phyloP scores from a whole-genome alignment of 2,888 invertebrate species.

The Cheiracanthium punctorium region DNA sequence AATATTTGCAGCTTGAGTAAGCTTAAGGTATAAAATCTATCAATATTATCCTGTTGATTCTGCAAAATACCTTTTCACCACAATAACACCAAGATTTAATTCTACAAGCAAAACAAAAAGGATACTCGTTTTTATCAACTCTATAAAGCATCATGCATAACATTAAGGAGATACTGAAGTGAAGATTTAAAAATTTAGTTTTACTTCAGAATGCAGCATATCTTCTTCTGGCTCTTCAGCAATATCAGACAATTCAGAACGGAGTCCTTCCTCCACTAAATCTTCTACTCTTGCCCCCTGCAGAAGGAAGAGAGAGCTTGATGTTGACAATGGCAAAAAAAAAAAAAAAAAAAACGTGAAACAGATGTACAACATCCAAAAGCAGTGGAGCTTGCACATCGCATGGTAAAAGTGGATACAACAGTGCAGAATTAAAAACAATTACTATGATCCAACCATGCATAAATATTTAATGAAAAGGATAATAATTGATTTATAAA shows the following conservation, averaged over 20 bases:
- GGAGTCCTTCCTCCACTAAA: constrained; percentile 59
- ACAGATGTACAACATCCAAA: constrained; percentile 64
- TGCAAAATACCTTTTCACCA: no score
- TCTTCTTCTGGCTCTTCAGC: constrained; percentile 77
- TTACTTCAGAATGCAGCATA: constrained; percentile 42
- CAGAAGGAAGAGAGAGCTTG: background rate
- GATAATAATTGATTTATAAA: no score
- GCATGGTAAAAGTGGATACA: constrained; percentile 35
- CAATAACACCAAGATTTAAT: no score
- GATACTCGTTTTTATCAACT: no score
- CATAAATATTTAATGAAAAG: no score
- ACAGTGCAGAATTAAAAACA: constrained; percentile 23
- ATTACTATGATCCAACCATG: background rate
- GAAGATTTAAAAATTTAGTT: no score
- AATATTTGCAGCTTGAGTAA: no score
- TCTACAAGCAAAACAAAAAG: no score
- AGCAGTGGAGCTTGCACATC: constrained; percentile 57
- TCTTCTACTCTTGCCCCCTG: constrained; percentile 64
- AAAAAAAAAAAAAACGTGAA: background rate
- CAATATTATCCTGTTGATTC: no score
- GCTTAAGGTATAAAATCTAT: no score
- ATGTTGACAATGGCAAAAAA: background rate
- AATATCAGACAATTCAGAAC: constrained; percentile 78
- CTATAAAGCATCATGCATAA: no score
- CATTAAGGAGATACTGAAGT: no score